These are phyloP conservation scores for Drosophila aff. DNA, from an alignment of 1,140 invertebrate species.

Conservation along the genomic window DNA sequence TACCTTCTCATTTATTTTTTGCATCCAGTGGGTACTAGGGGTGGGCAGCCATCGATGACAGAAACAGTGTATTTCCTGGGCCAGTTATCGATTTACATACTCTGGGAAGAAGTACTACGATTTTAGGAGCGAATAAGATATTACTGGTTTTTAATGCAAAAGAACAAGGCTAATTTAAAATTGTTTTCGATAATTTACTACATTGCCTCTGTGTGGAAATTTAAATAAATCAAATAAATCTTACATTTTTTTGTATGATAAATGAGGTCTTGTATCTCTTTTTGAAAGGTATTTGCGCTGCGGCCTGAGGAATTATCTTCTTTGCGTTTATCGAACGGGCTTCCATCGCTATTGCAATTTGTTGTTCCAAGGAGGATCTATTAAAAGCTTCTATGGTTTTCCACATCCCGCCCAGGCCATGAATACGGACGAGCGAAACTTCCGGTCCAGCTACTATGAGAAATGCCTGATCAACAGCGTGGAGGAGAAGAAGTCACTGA, in stretches of 20 bases:
- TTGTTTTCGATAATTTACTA: not conserved
- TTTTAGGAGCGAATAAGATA: not conserved
- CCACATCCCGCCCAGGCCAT: constrained; percentile 59
- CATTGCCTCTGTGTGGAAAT: not conserved
- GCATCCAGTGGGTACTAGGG: constrained; percentile 42
- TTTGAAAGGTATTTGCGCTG: not conserved
- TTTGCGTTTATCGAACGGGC: not conserved
- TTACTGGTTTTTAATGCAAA: not conserved
- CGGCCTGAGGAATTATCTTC: not conserved
- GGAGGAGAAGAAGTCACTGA: constrained; percentile 96
- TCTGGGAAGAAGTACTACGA: not conserved
- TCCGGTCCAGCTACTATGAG: constrained; percentile 94
- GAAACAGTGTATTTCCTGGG: not conserved
- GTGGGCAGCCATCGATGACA: constrained; percentile 33
- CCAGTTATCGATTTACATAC: constrained; percentile 11
- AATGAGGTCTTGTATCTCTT: too few relatives aligned
- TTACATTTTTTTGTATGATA: too few relatives aligned
- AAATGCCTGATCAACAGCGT: constrained; percentile 93
- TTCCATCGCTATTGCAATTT: constrained; percentile 23
- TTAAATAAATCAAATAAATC: not conserved
- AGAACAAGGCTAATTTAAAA: not conserved
- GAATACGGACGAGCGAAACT: constrained; percentile 92
- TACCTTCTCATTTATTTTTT: constrained; percentile 56
- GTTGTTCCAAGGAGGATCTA: not conserved
- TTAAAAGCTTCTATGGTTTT: not conserved